Percentiles rank a stretch among this genome's conserved stretches.
Conservation (phyloP, 2,888 invertebrate genomes). For the Chelonus formosanus region DNA sequence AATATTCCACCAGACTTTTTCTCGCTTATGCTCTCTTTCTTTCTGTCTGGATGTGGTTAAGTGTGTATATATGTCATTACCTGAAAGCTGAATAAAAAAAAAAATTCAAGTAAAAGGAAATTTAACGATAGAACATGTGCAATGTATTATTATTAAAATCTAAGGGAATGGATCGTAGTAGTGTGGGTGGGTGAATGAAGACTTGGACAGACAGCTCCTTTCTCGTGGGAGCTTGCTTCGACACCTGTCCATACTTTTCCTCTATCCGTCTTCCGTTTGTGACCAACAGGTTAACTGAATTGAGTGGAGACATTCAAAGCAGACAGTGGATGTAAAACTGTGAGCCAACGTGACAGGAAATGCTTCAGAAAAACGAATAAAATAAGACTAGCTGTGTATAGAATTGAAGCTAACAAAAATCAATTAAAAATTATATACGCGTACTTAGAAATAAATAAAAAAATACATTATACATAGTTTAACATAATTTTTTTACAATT, state of each 20-base stretch:
- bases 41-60: no score
- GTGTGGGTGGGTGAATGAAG: background rate
- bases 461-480: no score
- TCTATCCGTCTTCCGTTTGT: slow-evolving; percentile 31
- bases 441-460: no score
- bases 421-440: no score
- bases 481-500: no score
- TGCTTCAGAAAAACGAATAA: slow-evolving; percentile 1
- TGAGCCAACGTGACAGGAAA: slow-evolving; percentile 11
- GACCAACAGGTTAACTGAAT: slow-evolving; percentile 28
- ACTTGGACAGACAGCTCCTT: slow-evolving; percentile 16
- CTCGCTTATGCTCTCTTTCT: no score
- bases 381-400: no score
- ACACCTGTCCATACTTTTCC: slow-evolving; percentile 40
- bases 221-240: slow-evolving; percentile 37
- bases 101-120: no score
- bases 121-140: slow-evolving; percentile 4
- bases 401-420: no score
- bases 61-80: no score
- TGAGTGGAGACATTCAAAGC: slow-evolving; percentile 7
- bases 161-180: slow-evolving; percentile 2
- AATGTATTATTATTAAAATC: slow-evolving; percentile 10
- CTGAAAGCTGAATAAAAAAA: no score
- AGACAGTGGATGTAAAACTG: slow-evolving; percentile 19
- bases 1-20: no score